Percentiles rank a stretch among this genome's conserved stretches.
Evolutionary conservation across 2,113 vertebrate genomes (phyloP).

Genomic region (Sapayoa aenigma): DNA sequence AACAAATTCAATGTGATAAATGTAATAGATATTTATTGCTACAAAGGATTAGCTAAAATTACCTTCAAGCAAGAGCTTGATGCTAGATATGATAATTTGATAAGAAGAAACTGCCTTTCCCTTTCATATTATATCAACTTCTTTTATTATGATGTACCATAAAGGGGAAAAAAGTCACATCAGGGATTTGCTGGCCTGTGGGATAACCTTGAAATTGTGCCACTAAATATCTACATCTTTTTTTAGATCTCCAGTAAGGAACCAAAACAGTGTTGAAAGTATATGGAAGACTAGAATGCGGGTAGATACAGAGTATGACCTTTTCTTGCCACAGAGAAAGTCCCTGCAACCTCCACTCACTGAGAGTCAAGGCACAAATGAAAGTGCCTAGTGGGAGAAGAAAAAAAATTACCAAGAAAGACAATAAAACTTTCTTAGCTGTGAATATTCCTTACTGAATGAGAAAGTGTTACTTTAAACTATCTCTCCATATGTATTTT

Average conservation of each 20-base stretch:
- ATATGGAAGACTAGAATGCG: neutral
- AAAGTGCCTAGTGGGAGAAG: neutral
- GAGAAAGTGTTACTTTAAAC: neutral
- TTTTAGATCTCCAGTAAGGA: slow-evolving; percentile 24
- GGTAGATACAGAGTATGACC: slow-evolving; percentile 24
- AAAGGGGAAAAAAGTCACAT: slow-evolving; percentile 47
- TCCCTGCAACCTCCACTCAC: neutral
- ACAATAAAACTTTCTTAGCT: neutral
- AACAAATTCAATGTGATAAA: slow-evolving; percentile 68
- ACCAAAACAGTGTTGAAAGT: slow-evolving; percentile 50
- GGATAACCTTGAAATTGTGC: slow-evolving; percentile 66
- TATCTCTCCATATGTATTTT: neutral
- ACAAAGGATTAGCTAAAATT: slow-evolving; percentile 61
- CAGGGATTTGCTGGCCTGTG: slow-evolving; percentile 52
- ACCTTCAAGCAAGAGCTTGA: slow-evolving; percentile 45
- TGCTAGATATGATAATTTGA: slow-evolving; percentile 55
- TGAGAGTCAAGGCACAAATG: slow-evolving; percentile 11
- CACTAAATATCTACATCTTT: slow-evolving; percentile 38
- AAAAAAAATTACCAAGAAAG: neutral
- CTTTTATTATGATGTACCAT: neutral
- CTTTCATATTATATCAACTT: slow-evolving; percentile 12
- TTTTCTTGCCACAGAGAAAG: slow-evolving; percentile 43
- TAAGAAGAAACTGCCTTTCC: slow-evolving; percentile 28
- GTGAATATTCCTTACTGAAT: neutral
- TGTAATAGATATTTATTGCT: slow-evolving; percentile 64